Percentiles rank a stretch among this genome's conserved stretches.
phyloP scores from a whole-genome alignment of 2,888 invertebrate species.

The Drosophila anceps region DNA sequence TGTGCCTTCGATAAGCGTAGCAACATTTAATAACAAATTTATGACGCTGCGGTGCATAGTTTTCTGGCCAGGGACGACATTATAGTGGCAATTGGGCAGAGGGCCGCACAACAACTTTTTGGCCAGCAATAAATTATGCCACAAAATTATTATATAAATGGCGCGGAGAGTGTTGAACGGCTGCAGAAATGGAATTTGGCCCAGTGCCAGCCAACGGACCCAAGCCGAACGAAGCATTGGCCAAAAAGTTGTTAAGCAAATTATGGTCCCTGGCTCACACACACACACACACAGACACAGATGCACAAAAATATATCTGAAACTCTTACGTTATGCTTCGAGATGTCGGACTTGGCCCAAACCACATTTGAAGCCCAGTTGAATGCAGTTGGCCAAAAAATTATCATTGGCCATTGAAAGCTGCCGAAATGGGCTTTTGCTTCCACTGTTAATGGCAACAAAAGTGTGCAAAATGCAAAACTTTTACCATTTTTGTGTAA shows the following conservation, averaged over 20 bases:
- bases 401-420: slow-evolving; percentile 42
- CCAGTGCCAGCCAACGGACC: slow-evolving; percentile 62
- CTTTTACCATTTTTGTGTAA: slow-evolving; percentile 1
- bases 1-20: slow-evolving; percentile 66
- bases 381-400: slow-evolving; percentile 48
- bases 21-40: slow-evolving; percentile 68
- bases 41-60: slow-evolving; percentile 69
- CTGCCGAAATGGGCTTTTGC: slow-evolving; percentile 26
- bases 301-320: neutral
- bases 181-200: slow-evolving; percentile 69
- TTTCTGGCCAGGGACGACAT: slow-evolving; percentile 62
- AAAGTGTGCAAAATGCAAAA: slow-evolving; percentile 25
- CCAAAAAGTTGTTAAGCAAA: slow-evolving; percentile 79
- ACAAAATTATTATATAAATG: slow-evolving; percentile 78
- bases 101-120: slow-evolving; percentile 63
- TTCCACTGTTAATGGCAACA: slow-evolving; percentile 23
- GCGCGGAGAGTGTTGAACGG: slow-evolving; percentile 64
- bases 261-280: slow-evolving; percentile 67
- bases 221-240: slow-evolving; percentile 55
- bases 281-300: slow-evolving; percentile 2
- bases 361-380: slow-evolving; percentile 23
- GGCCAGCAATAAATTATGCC: slow-evolving; percentile 72
- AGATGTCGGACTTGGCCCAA: slow-evolving; percentile 15
- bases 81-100: slow-evolving; percentile 75
- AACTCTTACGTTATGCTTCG: slow-evolving; percentile 19